phyloP scores from a whole-genome alignment of 2,888 invertebrate species.

The Camponotus fellah region DNA sequence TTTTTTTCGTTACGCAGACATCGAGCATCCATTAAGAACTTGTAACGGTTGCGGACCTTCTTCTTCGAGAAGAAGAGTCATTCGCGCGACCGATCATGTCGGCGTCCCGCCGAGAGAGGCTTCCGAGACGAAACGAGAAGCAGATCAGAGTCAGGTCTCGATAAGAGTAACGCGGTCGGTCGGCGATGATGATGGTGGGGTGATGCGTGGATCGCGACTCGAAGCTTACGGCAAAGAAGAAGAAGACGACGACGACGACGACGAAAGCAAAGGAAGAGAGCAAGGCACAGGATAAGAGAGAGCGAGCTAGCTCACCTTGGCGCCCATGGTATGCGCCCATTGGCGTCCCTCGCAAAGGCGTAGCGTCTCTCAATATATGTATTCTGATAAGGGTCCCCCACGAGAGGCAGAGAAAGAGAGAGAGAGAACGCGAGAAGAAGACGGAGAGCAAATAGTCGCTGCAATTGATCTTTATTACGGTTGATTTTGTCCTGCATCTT shows the following conservation, averaged over 20 bases:
- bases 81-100: conserved; percentile 16
- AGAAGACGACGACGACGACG: conserved; percentile 14
- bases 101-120: conserved; percentile 4
- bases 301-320: conserved; percentile 83
- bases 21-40: conserved; percentile 3
- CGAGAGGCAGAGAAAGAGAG: not conserved
- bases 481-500: conserved; percentile 12
- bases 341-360: conserved; percentile 80
- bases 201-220: conserved; percentile 44
- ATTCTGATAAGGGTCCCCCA: conserved; percentile 46
- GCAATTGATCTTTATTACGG: conserved; percentile 16
- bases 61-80: conserved; percentile 28
- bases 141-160: conserved; percentile 53
- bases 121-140: conserved; percentile 49
- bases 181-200: conserved; percentile 42
- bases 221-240: conserved; percentile 44
- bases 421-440: not conserved
- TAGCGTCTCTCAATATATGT: conserved; percentile 63
- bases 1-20: not conserved
- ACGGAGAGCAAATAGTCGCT: conserved; percentile 19
- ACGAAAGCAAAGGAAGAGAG: conserved; percentile 27
- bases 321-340: conserved; percentile 75
- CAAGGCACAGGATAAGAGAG: conserved; percentile 50
- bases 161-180: conserved; percentile 50
- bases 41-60: not conserved